Conservation (phyloP, 1,140 invertebrate species). For the Aphaenogaster ashmeadi region DNA sequence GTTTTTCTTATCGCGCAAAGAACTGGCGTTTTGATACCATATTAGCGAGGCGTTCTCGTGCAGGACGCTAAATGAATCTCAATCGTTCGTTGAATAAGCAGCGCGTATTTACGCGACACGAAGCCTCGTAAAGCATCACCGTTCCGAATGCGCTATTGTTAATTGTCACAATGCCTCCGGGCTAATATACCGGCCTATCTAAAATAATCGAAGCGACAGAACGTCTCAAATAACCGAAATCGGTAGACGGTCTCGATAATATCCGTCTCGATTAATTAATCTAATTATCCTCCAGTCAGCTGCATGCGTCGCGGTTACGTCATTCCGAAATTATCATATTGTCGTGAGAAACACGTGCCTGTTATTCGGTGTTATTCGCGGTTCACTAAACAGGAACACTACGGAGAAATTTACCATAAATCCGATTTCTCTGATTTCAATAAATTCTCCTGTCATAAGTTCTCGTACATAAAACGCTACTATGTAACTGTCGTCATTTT, state of each 20-base stretch:
- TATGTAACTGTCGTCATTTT: neutral
- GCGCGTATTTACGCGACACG: constrained; percentile 40
- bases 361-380: neutral
- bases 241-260: constrained; percentile 1
- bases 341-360: neutral
- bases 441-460: neutral
- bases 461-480: neutral
- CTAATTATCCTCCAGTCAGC: constrained; percentile 7
- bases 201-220: constrained; percentile 14
- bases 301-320: constrained; percentile 20
- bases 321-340: constrained; percentile 16
- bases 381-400: neutral
- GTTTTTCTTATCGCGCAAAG: constrained; percentile 35
- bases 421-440: neutral
- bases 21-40: constrained; percentile 14
- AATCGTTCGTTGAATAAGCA: constrained; percentile 24
- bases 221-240: constrained; percentile 9
- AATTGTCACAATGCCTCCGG: constrained; percentile 62
- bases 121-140: constrained; percentile 67
- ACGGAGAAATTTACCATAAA: constrained; percentile 11
- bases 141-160: constrained; percentile 75
- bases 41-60: neutral
- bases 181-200: neutral
- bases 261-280: neutral
- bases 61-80: constrained; percentile 66